Conservation (phyloP, 2,113 vertebrate species). For the Catharus bicknelli region DNA sequence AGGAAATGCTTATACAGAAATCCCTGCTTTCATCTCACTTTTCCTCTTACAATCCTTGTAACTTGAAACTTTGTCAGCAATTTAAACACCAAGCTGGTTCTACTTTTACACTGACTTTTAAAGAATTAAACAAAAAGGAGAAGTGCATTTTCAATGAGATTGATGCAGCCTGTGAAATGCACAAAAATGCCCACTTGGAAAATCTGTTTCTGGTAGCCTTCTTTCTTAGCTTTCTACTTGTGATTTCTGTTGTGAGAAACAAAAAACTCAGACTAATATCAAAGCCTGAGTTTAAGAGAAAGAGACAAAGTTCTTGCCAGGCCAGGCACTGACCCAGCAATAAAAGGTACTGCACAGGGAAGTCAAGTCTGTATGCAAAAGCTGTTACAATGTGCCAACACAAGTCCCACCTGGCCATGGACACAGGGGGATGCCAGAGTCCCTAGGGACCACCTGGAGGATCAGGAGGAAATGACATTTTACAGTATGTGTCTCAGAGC, state of each 20-base stretch:
- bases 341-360: not conserved
- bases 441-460: rapidly evolving
- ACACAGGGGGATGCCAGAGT: not conserved
- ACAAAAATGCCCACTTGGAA: not conserved
- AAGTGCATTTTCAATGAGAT: not conserved
- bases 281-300: not conserved
- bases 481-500: not conserved
- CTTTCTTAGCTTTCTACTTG: not conserved
- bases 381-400: rapidly evolving
- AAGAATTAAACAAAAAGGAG: not conserved
- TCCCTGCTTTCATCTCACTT: not conserved
- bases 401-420: not conserved
- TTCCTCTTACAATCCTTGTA: not conserved
- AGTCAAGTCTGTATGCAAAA: not conserved
- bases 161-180: not conserved
- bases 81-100: not conserved
- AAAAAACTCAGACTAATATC: not conserved
- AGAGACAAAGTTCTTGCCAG: not conserved
- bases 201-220: not conserved
- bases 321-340: not conserved
- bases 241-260: not conserved
- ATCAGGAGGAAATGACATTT: not conserved
- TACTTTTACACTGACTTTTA: not conserved
- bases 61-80: not conserved
- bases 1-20: not conserved